Conservation (phyloP, 2,113 vertebrate species). For the Podarcis cretensis region DNA sequence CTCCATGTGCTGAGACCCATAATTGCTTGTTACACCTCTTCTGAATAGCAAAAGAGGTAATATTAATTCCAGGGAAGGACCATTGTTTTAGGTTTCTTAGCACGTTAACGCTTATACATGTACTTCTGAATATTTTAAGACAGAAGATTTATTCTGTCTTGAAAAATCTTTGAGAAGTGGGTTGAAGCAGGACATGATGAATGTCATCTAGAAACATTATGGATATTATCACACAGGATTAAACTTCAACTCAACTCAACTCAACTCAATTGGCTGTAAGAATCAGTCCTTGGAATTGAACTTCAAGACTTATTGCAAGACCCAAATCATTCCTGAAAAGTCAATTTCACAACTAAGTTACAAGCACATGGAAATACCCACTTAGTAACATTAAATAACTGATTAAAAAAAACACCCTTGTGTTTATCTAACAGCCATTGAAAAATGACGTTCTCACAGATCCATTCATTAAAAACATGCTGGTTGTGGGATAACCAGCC, state of each 20-base stretch:
- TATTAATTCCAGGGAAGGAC: background rate
- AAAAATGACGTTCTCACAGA: too few species aligned
- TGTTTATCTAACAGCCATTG: too few species aligned
- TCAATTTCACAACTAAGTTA: background rate
- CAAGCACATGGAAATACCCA: too few species aligned
- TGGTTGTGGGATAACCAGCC: too few species aligned
- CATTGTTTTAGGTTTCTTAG: background rate
- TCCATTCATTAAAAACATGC: too few species aligned
- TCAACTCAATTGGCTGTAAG: background rate
- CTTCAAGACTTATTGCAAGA: background rate
- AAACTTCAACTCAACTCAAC: background rate
- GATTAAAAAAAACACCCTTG: too few species aligned
- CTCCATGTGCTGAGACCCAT: background rate
- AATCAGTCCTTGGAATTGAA: background rate
- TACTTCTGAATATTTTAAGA: background rate
- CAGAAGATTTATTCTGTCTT: background rate
- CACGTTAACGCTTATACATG: background rate
- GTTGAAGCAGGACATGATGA: background rate
- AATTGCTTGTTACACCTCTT: background rate
- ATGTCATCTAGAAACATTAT: background rate
- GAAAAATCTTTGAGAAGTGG: background rate
- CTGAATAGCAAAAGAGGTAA: background rate
- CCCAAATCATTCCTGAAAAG: background rate
- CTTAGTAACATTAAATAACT: too few species aligned
- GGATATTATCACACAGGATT: background rate